Evolutionary conservation across 2,113 vertebrate genomes (phyloP), one percentile per base, ranked within the genome.

Genomic region (Crotalus viridis): DNA sequence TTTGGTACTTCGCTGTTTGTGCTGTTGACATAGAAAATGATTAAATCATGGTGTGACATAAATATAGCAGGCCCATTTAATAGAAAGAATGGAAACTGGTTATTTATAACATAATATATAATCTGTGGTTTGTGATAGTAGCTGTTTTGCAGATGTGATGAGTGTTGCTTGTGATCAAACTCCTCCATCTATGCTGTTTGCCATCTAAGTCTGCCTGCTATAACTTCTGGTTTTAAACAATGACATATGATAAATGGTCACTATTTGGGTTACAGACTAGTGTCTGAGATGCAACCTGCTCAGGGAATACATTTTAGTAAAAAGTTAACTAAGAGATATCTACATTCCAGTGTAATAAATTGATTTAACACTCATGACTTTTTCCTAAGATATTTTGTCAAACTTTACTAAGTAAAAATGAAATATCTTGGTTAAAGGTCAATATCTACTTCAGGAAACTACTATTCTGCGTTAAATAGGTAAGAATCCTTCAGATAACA

Each of bases 161-260:
- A 92, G 57, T 64, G 56, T 81, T 81, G 51, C 12, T 89, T 74
- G 55, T 89, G 33, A 24, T 89, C 55, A 55, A 92, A 89, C 74
- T 74, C 43, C 1, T 56, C 87, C 24, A 89, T 81, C 55, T 81
- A 24, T 64, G 15, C 74, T 89, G n/a, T 74, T 54, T 43, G 33
- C 46, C 24, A 13, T n/a, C 4, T 39, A 59, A 69, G 24, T 51
- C 57, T 22, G 22, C 48, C 5, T 85, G 39, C 43, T 21, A 28
- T 85, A 85, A 85, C 90, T 17, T 87, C 46, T 91, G 85, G 56
- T 91, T 64, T 87, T 59, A 91, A 59, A 48, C 15, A 91, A 64
- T 17, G 56, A 33, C 33, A 51, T 64, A 87, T 39, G 56, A 64
- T 19, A 54, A 24, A 48, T 87, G 85, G 39, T 59, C 85, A 88